phyloP scores from a whole-genome alignment of 2,113 vertebrate species.

The Hippocampus barbouri region DNA sequence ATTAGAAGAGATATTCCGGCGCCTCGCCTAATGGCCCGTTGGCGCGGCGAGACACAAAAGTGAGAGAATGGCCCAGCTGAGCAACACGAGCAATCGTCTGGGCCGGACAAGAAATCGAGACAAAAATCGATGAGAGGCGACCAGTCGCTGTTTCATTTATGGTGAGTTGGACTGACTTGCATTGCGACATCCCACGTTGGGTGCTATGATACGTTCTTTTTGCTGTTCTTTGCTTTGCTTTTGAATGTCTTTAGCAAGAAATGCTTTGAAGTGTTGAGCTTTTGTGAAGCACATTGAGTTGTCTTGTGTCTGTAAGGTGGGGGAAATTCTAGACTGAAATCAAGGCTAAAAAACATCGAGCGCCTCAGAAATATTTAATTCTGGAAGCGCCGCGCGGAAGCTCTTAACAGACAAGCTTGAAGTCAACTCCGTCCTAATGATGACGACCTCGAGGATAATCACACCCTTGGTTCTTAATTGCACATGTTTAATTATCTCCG shows the following conservation, averaged over 20 bases:
- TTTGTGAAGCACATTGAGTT: no score
- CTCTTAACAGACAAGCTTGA: not conserved
- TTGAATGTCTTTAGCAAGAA: no score
- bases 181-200: slow-evolving; percentile 14
- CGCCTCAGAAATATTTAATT: not conserved
- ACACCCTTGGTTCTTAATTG: not conserved
- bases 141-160: slow-evolving; percentile 27
- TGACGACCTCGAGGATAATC: not conserved
- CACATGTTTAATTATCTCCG: not conserved
- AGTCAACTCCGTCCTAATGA: not conserved
- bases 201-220: no score
- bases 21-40: not conserved
- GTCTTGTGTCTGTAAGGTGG: no score
- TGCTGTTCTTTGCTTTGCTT: no score
- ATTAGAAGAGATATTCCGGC: not conserved
- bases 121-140: slow-evolving; percentile 24
- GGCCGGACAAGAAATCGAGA: slow-evolving; percentile 31
- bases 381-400: not conserved
- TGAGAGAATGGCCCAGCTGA: slow-evolving; percentile 18
- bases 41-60: not conserved
- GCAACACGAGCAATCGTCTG: slow-evolving; percentile 17
- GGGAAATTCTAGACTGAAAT: not conserved
- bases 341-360: slow-evolving; percentile 2
- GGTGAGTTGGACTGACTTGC: slow-evolving; percentile 22
- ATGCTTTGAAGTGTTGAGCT: no score